Percentiles rank a stretch among this genome's conserved stretches.
phyloP scores from a whole-genome alignment of 2,113 vertebrate genomes.

The Grantiella picta region DNA sequence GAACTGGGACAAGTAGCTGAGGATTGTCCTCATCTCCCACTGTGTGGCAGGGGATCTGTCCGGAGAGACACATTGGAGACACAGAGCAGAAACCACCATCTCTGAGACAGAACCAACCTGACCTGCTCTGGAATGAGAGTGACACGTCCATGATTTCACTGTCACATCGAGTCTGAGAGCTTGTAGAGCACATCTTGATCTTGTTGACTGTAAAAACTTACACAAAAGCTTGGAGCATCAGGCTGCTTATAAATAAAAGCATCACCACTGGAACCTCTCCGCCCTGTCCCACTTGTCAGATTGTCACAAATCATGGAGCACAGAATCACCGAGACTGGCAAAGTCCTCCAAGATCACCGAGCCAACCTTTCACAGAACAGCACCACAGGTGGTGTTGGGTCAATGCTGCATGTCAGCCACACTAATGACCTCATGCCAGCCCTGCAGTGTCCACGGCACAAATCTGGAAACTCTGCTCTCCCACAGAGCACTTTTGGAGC shows the following conservation, averaged over 20 bases:
- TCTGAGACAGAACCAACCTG: background rate
- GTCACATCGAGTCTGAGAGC: background rate
- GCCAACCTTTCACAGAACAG: accelerated
- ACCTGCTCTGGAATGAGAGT: background rate
- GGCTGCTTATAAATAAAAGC: background rate
- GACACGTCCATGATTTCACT: accelerated
- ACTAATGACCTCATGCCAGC: background rate
- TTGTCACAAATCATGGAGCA: background rate
- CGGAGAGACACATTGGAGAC: background rate
- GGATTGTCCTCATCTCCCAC: background rate
- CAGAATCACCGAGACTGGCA: accelerated
- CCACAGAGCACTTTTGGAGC: background rate
- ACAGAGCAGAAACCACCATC: background rate
- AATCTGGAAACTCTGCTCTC: background rate
- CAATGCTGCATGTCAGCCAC: background rate
- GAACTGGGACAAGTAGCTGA: background rate
- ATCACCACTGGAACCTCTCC: accelerated
- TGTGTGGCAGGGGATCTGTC: background rate
- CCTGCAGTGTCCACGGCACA: background rate
- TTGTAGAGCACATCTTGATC: background rate
- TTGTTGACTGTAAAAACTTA: accelerated
- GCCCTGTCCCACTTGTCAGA: background rate
- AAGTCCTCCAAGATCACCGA: accelerated
- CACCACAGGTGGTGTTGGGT: background rate
- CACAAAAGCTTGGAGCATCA: accelerated